Evolutionary conservation across 2,888 invertebrate species (phyloP), one percentile per base, ranked within the genome.

Genomic region (Nowickia ferox): DNA sequence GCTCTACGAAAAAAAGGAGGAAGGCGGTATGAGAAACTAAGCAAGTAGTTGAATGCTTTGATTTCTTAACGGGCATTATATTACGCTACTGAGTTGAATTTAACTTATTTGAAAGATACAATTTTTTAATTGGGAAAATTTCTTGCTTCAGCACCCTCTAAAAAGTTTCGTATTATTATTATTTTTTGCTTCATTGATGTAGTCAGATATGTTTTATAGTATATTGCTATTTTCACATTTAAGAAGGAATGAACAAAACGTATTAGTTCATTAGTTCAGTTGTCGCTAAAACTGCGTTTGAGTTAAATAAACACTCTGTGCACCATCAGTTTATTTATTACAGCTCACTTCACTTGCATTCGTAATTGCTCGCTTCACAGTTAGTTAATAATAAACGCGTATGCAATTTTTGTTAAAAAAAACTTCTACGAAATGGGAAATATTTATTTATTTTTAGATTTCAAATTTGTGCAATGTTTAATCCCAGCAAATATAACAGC

Each of bases 211-310:
- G 13, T 22, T 30, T 30, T 55, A n/a, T 38, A 38, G 57, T n/a
- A n/a, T n/a, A n/a, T n/a, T n/a, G 11, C 13, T 3, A 22, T 55
- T 55, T 55, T 22, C 13, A 13, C 13, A 22, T 3, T 8, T 13
- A 38, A 13, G 13, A 48, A 46, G 46, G 51, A 30, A 40, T 38
- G 38, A 59, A 44, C 11, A 46, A 72, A 72, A 59, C 9, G 17
- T 48, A 59, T 72, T 59, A 38, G 46, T 72, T 59, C 4, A 59
- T 72, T 59, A 38, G 46, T 72, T 59, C 4, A 46, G 48, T 48
- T 74, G 38, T 40, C 59, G 11, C 59, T 48, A 71, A 13, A 55
- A 71, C 22, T 44, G 55, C 15, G 40, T 44, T 57, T 44, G 17
- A 10, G 46, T 57, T 71, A 71, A 57, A 46, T 30, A 30, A 30